Conservation (phyloP, 2,797 vertebrate species). For the Acipenser ruthenus region DNA sequence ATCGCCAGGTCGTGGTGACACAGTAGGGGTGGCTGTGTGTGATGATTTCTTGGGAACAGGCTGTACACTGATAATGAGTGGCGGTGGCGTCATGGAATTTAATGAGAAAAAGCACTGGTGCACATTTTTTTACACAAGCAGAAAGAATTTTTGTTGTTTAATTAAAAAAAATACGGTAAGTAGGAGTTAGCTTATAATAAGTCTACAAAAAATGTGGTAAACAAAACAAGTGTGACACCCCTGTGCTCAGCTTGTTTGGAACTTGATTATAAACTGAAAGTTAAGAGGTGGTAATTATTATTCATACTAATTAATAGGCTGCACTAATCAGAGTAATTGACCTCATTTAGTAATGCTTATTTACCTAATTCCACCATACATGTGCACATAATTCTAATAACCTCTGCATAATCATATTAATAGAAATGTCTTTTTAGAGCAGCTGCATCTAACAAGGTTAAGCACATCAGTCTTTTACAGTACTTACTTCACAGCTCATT, state of each 20-base stretch:
- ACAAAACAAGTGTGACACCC: no score
- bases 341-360: constrained; percentile 7
- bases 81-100: constrained; percentile 5
- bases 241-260: not conserved
- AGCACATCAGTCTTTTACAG: not conserved
- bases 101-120: not conserved
- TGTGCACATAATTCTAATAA: not conserved
- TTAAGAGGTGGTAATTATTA: constrained; percentile 20
- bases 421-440: constrained; percentile 8
- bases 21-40: not conserved
- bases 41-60: constrained; percentile 58
- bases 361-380: not conserved
- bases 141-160: no score
- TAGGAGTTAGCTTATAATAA: no score
- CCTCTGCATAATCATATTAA: not conserved
- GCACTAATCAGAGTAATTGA: constrained; percentile 19
- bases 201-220: no score
- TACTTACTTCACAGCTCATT: not conserved
- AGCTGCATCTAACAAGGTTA: not conserved
- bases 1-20: constrained; percentile 69
- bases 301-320: constrained; percentile 22
- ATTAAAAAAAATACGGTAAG: no score
- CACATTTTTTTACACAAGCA: constrained; percentile 21
- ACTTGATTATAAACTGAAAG: constrained; percentile 2
- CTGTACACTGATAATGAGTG: constrained; percentile 55